Percentiles rank a stretch among this genome's conserved stretches.
Conservation (phyloP, 1,140 invertebrate species). For the Pygmarrhopalites habei region DNA sequence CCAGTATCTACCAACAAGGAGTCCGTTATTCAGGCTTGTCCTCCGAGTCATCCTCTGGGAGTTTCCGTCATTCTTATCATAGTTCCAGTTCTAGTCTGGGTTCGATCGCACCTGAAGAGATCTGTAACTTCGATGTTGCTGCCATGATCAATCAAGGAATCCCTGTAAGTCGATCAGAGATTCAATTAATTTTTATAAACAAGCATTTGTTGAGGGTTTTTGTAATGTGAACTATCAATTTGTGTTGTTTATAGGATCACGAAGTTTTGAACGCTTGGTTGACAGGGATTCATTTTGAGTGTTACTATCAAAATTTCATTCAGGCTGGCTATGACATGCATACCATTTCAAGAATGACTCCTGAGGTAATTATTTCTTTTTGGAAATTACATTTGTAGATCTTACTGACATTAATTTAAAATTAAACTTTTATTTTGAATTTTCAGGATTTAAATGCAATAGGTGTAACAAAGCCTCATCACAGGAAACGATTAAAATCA, state of each 20-base stretch:
- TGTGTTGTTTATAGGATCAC: conserved; percentile 56
- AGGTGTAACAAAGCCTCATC: conserved; percentile 93
- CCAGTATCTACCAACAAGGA: conserved; percentile 48
- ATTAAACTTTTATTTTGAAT: too few species aligned
- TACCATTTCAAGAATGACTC: conserved; percentile 95
- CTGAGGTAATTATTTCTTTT: too few species aligned
- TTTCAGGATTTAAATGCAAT: conserved; percentile 48
- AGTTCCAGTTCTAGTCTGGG: conserved; percentile 52
- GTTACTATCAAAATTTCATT: conserved; percentile 89
- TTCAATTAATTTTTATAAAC: not conserved
- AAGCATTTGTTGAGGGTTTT: not conserved
- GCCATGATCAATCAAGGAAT: conserved; percentile 54
- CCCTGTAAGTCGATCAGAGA: conserved; percentile 45
- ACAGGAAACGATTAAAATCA: conserved; percentile 88
- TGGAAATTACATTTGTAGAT: too few species aligned
- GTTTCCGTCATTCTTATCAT: conserved; percentile 51
- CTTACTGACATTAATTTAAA: too few species aligned
- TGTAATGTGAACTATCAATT: not conserved
- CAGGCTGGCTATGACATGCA: conserved; percentile 95
- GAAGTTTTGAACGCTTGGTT: conserved; percentile 80
- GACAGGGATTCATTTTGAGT: conserved; percentile 87
- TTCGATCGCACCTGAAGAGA: conserved; percentile 46
- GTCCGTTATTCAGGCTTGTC: conserved; percentile 47
- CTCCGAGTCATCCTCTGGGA: conserved; percentile 47
- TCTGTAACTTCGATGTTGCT: conserved; percentile 49